These are phyloP conservation scores for Colostygia pectinataria DNA, from an alignment of 2,888 invertebrate genomes.

Conservation along the genomic window DNA sequence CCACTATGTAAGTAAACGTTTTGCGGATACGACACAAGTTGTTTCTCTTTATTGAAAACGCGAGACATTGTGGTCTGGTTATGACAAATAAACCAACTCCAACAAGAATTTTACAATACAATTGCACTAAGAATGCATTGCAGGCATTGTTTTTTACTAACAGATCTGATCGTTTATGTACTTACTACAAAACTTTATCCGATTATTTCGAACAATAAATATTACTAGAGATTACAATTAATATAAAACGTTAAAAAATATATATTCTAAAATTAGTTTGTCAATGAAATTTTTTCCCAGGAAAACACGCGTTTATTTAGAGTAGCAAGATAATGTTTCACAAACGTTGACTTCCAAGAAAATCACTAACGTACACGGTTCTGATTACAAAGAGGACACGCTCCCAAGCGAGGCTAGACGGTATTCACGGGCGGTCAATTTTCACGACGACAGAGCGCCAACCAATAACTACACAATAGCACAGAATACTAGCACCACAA, in stretches of 20 bases:
- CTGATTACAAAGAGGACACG: constrained; percentile 31
- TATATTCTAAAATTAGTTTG: not conserved
- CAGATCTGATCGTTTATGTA: too few species aligned
- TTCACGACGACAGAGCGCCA: constrained; percentile 26
- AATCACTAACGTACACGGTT: constrained; percentile 24
- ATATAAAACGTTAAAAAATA: not conserved
- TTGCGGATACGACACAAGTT: constrained; percentile 65
- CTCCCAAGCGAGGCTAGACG: constrained; percentile 24
- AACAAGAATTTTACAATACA: constrained; percentile 10
- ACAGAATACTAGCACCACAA: constrained; percentile 13
- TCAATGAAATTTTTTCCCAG: not conserved
- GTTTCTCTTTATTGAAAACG: constrained; percentile 73
- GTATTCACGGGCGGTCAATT: constrained; percentile 32
- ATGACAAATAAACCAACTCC: constrained; percentile 14
- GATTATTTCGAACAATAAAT: too few species aligned
- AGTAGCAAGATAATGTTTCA: constrained; percentile 10
- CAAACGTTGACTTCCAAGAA: constrained; percentile 18
- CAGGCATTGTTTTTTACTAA: not conserved
- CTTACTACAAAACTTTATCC: too few species aligned
- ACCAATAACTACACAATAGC: constrained; percentile 32
- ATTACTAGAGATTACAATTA: too few species aligned
- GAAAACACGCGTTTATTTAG: not conserved
- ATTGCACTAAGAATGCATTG: not conserved
- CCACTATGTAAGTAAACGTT: constrained; percentile 67
- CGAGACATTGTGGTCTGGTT: constrained; percentile 35